Conservation (phyloP, 2,888 invertebrate species). For the Drosophila borborema region DNA sequence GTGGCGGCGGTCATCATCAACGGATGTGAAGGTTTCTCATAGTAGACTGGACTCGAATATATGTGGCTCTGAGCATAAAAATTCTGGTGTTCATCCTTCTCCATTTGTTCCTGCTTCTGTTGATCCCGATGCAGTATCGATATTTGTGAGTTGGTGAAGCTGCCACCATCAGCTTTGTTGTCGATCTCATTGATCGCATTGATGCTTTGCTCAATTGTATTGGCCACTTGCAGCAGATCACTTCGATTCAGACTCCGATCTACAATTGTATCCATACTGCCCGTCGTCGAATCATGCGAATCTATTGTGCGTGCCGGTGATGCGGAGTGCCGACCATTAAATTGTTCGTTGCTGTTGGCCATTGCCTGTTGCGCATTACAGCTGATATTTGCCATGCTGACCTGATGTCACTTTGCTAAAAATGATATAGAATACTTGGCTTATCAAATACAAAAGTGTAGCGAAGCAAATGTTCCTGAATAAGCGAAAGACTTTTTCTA, state of each 20-base stretch:
- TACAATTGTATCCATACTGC: conserved; percentile 84
- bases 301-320: conserved; percentile 84
- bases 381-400: conserved; percentile 46
- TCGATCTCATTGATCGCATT: conserved; percentile 73
- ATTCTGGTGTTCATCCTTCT: conserved; percentile 57
- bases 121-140: conserved; percentile 71
- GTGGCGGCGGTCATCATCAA: conserved; percentile 72
- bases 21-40: conserved; percentile 72
- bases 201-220: conserved; percentile 78
- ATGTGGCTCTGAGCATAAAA: conserved; percentile 84
- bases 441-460: conserved; percentile 8
- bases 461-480: conserved; percentile 14
- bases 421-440: conserved; percentile 21
- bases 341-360: conserved; percentile 39
- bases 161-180: conserved; percentile 53
- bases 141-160: conserved; percentile 83
- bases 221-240: conserved; percentile 75
- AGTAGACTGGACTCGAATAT: conserved; percentile 84
- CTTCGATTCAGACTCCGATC: conserved; percentile 78
- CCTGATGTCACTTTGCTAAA: conserved; percentile 32
- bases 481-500: not conserved
- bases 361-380: conserved; percentile 27
- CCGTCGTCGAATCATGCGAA: conserved; percentile 83
- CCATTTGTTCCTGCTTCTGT: conserved; percentile 49
- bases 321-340: conserved; percentile 80